Evolutionary conservation across 2,888 invertebrate genomes (phyloP).

Genomic region (Zele albiditarsus): DNA sequence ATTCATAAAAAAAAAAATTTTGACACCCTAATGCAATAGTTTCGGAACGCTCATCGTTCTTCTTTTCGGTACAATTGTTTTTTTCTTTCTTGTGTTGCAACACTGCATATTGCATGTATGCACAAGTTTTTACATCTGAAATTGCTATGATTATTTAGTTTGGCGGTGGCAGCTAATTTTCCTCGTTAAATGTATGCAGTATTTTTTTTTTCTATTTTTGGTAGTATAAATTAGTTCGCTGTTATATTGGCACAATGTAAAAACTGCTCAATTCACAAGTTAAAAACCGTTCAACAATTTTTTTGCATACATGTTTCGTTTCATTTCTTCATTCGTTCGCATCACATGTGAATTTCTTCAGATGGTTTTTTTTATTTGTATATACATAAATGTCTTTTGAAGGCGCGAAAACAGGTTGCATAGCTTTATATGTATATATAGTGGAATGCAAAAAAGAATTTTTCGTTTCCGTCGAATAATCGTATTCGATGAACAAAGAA

Average conservation of each 20-base stretch:
- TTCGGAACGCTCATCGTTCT: background rate
- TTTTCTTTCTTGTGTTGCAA: background rate
- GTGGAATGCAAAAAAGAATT: conserved; percentile 5
- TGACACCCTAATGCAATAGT: conserved; percentile 19
- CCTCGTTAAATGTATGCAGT: too few relatives aligned
- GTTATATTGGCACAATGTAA: background rate
- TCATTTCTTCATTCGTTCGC: background rate
- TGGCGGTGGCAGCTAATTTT: too few relatives aligned
- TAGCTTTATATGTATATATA: background rate
- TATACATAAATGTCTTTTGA: background rate
- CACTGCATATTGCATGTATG: background rate
- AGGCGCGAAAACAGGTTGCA: conserved; percentile 13
- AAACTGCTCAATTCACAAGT: too few relatives aligned
- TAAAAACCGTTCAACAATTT: too few relatives aligned
- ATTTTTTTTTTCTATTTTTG: too few relatives aligned
- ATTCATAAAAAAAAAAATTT: conserved; percentile 46
- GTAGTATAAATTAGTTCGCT: background rate
- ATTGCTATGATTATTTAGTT: too few relatives aligned
- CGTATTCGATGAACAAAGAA: conserved; percentile 11
- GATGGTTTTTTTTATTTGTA: background rate
- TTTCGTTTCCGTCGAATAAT: conserved; percentile 5
- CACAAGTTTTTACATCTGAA: too few relatives aligned
- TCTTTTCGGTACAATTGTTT: background rate
- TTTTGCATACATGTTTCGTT: background rate
- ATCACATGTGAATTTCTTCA: background rate